Evolutionary conservation across 92 coral and sea anemone genomes (phyloP), one percentile per base, ranked within the genome.

Genomic region (Umimayanthus chanpuru): DNA sequence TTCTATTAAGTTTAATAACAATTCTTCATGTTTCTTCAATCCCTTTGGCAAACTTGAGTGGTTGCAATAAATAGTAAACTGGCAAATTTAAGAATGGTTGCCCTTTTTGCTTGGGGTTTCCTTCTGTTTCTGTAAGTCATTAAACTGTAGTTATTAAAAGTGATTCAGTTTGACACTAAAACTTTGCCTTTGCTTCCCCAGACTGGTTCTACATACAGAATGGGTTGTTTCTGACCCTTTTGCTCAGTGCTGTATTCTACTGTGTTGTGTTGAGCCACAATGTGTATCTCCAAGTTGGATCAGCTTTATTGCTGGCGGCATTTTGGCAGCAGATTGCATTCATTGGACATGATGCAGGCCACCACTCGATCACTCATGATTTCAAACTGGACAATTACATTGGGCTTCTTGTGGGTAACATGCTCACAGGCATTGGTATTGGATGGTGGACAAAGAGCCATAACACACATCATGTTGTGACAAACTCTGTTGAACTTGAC

Each of bases 361-460:
- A 97, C 86, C 96, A 94, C 65, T 95, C 93, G 1, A 88, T 97
- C 78, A 93, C 98, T 14, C 98, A 97, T 81, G 89, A 96, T 79
- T 88, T 79, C 15, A 75, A 89, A 8, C 88, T 88, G 88, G 99
- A 97, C 65, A 89, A 89, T 84, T 64, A 73, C 25, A 94, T 97
- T 72, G 99, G 99, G 12, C 86, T 96, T 71, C 73, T 96, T 49
- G 98, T 92, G 81, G 99, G 99, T 29, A 97, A 97, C 89, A 80
- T 92, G 38, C 87, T 96, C 6, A 91, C 99, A 67, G 99, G 99
- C 4, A 93, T 97, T 82, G 94, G 99, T 86, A 93, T 97, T 77
- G 98, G 97, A 0, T 97, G 99, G 99, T 97, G 99, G 99, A 94
- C 94, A 76, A 93, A 90, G 56, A 97, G 98, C 81, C 99, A 97